Evolutionary conservation across 2,113 vertebrate genomes (phyloP), one percentile per base, ranked within the genome.

Genomic region (Syngnathus scovelli): DNA sequence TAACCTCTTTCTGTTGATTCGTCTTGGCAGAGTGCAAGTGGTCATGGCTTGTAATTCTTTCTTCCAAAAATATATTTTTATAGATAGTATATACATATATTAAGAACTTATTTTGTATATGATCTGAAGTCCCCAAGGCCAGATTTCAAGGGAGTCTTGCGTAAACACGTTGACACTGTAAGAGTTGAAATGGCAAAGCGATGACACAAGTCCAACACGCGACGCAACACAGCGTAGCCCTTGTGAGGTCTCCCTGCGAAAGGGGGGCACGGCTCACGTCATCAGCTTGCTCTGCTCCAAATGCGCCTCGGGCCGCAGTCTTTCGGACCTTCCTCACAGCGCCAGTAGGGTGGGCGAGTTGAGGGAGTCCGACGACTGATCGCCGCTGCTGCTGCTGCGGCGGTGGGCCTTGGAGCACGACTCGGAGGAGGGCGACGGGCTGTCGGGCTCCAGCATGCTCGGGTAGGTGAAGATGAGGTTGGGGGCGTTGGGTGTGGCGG

Each of bases 361-460:
- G 90, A 98, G 96, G 84, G 97, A 99, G 93, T 99, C 98, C 18
- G 96, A 98, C 1, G 96, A 98, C 86, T 99, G 98, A 87, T 99
- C 98, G 37, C 98, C 98, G 0, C 98, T 98, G 94, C 98, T 99
- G 90, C 96, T 98, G 93, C 96, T 98, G 80, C 96, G 93, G 78
- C 96, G 95, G 83, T 99, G 97, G 70, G 97, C 97, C 91, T 98
- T 99, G 87, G 96, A 98, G 88, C 97, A 99, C 27, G 96, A 98
- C 90, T 98, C 97, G 0, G 97, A 98, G 3, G 97, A 94, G 4
- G 96, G 94, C 0, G 95, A 94, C 1, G 96, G 95, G 56, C 95
- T 96, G 73, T 98, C 97, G 36, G 96, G 94, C 89, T 98, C 96
- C 90, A 98, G 89, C 85, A 98, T 95, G 11, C 83, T 98, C 43